Evolutionary conservation across 1,140 invertebrate species (phyloP).

Genomic region (Marisa cornuarietis): DNA sequence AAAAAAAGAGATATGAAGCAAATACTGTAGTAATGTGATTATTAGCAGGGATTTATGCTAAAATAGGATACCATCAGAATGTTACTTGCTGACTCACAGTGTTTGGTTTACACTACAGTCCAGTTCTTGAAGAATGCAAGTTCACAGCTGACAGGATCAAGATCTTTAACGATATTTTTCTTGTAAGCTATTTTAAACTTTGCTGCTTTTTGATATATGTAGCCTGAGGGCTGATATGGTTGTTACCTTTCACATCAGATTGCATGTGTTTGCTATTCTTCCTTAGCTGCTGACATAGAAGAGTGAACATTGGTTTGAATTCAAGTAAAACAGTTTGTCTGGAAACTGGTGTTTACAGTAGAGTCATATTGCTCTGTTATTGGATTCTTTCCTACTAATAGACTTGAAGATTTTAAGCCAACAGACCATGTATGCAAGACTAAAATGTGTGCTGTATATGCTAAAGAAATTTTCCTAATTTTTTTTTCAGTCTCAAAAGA

Average conservation of each 20-base stretch:
- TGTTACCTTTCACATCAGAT: background rate
- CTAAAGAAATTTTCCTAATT: background rate
- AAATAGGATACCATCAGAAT: background rate
- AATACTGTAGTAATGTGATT: no score
- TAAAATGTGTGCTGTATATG: background rate
- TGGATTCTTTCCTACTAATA: background rate
- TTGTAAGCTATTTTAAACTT: constrained; percentile 29
- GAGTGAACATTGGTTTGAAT: no score
- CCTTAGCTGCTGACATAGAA: no score
- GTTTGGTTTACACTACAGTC: constrained; percentile 19
- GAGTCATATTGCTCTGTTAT: background rate
- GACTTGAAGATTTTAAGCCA: no score
- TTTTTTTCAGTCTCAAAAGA: constrained; percentile 48
- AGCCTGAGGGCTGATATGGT: background rate
- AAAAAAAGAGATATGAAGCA: no score
- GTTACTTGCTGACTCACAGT: background rate
- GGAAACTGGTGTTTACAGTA: background rate
- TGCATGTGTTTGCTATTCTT: no score
- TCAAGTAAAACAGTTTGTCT: background rate
- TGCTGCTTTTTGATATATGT: no score
- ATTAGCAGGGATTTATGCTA: background rate
- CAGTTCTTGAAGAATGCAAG: constrained; percentile 49
- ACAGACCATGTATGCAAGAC: background rate
- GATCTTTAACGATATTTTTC: constrained; percentile 35
- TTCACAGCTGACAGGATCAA: constrained; percentile 46